These are phyloP conservation scores for Eudyptes chrysolophus DNA, from an alignment of 2,113 vertebrate species.

Conservation along the genomic window DNA sequence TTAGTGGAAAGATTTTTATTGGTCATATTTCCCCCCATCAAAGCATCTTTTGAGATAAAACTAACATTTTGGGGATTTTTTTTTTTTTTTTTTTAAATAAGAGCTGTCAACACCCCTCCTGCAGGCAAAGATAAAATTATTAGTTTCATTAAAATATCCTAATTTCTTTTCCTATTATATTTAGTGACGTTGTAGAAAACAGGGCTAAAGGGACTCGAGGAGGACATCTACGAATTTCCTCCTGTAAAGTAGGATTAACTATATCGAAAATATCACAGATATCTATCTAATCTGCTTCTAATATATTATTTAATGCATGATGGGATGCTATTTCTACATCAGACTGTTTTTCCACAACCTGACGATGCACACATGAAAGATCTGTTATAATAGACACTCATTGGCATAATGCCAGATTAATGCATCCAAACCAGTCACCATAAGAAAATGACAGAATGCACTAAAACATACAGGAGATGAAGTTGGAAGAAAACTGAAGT, in stretches of 20 bases:
- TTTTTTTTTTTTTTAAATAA: neutral
- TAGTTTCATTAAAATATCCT: neutral
- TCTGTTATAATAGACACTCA: neutral
- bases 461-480: neutral
- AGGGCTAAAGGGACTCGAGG: neutral
- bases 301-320: neutral
- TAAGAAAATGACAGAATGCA: neutral
- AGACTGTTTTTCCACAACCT: neutral
- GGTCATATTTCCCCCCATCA: neutral
- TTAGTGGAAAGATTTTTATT: neutral
- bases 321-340: neutral
- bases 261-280: neutral
- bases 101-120: neutral
- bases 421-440: neutral
- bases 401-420: neutral
- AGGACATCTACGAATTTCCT: neutral
- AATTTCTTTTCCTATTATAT: neutral
- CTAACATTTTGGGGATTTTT: neutral
- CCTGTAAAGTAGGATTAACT: neutral
- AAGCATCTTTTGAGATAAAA: neutral
- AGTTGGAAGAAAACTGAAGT: neutral
- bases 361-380: neutral
- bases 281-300: neutral
- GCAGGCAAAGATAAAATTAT: neutral
- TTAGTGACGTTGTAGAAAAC: neutral